Conservation (phyloP, 2,113 vertebrate genomes). For the Meleagris gallopavo region DNA sequence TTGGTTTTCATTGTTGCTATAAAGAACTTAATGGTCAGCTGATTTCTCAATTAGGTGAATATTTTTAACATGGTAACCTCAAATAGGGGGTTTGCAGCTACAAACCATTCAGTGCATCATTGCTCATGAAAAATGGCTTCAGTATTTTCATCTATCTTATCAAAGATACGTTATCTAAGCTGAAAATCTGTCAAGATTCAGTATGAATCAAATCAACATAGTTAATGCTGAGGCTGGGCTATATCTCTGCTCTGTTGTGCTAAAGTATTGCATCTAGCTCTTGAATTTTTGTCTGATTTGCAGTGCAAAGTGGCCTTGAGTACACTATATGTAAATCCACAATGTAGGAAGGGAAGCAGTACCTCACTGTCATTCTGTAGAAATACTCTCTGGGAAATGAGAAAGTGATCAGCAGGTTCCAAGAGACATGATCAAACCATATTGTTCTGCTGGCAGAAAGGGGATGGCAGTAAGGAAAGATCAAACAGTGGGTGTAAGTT, state of each 20-base stretch:
- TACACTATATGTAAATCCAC: neutral
- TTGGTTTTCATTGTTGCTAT: neutral
- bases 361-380: neutral
- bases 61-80: neutral
- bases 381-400: neutral
- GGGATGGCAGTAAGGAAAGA: slow-evolving; percentile 10
- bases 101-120: neutral
- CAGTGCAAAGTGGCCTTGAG: neutral
- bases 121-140: neutral
- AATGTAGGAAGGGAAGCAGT: neutral
- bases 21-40: neutral
- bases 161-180: neutral
- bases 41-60: slow-evolving; percentile 7
- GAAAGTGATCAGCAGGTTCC: neutral
- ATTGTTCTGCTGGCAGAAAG: slow-evolving; percentile 39
- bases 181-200: neutral
- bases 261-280: neutral
- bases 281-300: neutral
- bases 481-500: neutral
- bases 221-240: neutral
- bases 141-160: neutral
- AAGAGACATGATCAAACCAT: neutral
- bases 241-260: neutral
- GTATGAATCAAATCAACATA: neutral
- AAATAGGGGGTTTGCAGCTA: neutral